Conservation (phyloP, 2,888 invertebrate genomes). For the Pristionchus entomophagus region DNA sequence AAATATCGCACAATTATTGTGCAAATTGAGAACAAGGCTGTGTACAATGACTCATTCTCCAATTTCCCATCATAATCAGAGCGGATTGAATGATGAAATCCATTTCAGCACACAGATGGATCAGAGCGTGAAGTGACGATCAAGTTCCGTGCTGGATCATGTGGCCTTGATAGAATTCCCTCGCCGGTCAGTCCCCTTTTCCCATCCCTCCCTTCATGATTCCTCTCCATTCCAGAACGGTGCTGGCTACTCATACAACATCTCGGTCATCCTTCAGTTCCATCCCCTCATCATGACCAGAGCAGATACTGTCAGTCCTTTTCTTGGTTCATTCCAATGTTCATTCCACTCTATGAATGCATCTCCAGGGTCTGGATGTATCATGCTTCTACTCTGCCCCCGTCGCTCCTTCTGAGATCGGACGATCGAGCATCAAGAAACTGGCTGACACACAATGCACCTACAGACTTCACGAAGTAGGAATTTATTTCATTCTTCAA, state of each 20-base stretch:
- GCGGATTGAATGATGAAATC: too few relatives aligned
- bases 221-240: slow-evolving; percentile 54
- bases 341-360: not conserved
- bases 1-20: too few relatives aligned
- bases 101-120: slow-evolving; percentile 57
- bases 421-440: slow-evolving; percentile 57
- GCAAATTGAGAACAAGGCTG: too few relatives aligned
- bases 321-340: not conserved
- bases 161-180: slow-evolving; percentile 66
- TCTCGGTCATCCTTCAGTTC: slow-evolving; percentile 73
- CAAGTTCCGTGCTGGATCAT: slow-evolving; percentile 67
- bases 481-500: not conserved
- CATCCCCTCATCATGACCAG: slow-evolving; percentile 73
- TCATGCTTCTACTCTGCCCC: slow-evolving; percentile 66
- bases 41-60: not conserved
- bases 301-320: slow-evolving; percentile 61
- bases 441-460: slow-evolving; percentile 68
- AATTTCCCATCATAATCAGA: not conserved
- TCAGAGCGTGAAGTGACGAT: slow-evolving; percentile 66
- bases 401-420: slow-evolving; percentile 63
- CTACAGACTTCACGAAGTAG: slow-evolving; percentile 69
- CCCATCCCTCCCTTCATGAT: not conserved
- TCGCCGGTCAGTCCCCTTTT: slow-evolving; percentile 54
- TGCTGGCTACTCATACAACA: slow-evolving; percentile 70
- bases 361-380: slow-evolving; percentile 66